Percentiles rank a stretch among this genome's conserved stretches.
phyloP scores from a whole-genome alignment of 1,140 invertebrate genomes.

The Zaprionus ghesquierei region DNA sequence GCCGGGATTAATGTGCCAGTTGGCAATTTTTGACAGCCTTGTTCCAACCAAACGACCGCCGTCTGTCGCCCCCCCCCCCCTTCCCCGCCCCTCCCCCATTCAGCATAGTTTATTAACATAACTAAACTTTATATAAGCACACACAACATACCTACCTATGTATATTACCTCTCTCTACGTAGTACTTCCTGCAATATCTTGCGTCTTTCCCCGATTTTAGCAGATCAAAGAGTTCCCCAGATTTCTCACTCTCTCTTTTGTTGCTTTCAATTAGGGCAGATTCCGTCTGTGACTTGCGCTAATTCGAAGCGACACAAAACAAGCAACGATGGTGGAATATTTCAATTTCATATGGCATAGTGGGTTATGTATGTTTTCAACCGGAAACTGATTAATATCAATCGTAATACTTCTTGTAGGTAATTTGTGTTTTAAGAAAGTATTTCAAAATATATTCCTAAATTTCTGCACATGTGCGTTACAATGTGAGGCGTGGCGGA shows the following conservation, averaged over 20 bases:
- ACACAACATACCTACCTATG: neutral
- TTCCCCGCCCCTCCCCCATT: neutral
- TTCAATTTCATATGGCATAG: neutral
- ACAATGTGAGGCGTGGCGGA: no score
- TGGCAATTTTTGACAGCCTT: constrained; percentile 74
- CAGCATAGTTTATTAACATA: neutral
- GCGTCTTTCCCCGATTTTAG: no score
- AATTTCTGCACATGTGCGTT: no score
- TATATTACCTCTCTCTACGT: no score
- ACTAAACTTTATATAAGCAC: neutral
- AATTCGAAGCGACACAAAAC: constrained; percentile 43
- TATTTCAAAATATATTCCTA: neutral
- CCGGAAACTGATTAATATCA: neutral
- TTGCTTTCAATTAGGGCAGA: constrained; percentile 34
- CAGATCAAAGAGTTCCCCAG: constrained; percentile 40
- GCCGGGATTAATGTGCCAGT: constrained; percentile 80
- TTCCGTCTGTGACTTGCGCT: constrained; percentile 14
- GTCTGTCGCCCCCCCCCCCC: neutral
- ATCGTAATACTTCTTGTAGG: neutral
- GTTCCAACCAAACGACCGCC: constrained; percentile 51
- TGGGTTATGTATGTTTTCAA: neutral
- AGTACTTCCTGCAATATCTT: no score
- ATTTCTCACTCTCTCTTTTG: constrained; percentile 11
- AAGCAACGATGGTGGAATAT: neutral
- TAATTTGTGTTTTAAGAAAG: neutral